A percentile compares a stretch with the other conserved stretches of the same genome.
Conservation (phyloP, 2,888 invertebrate species). For the Pharmacophagus antenor region DNA sequence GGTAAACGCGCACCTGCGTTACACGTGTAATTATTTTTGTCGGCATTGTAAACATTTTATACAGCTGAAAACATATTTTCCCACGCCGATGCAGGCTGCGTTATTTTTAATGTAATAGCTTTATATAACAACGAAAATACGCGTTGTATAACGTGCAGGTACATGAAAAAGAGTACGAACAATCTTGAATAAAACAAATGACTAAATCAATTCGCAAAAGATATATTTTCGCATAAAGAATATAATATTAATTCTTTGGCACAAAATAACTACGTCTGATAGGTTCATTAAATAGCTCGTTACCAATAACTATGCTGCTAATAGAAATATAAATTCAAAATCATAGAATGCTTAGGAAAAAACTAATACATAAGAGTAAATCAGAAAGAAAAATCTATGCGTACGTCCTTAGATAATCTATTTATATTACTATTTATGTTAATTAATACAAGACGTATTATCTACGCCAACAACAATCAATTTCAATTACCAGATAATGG, state of each 20-base stretch:
- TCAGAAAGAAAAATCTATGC: not conserved
- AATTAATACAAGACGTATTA: not conserved
- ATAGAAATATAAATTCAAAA: not conserved
- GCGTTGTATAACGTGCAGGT: too few species aligned
- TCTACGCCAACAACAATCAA: slow-evolving; percentile 13
- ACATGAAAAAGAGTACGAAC: too few species aligned
- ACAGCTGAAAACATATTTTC: slow-evolving; percentile 34
- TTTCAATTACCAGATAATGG: slow-evolving; percentile 12
- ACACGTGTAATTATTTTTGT: slow-evolving; percentile 40
- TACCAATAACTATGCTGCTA: not conserved
- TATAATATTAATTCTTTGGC: not conserved
- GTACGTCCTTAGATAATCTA: not conserved
- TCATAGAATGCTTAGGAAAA: not conserved
- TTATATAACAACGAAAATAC: not conserved
- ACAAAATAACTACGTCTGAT: not conserved
- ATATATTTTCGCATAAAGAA: too few species aligned
- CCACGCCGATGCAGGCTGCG: slow-evolving; percentile 26
- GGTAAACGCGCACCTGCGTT: slow-evolving; percentile 59
- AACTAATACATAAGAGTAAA: not conserved
- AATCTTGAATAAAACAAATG: too few species aligned
- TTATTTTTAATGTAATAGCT: not conserved
- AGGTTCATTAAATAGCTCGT: not conserved
- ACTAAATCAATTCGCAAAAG: too few species aligned
- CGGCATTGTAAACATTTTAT: slow-evolving; percentile 32
- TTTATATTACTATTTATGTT: not conserved